Percentiles rank a stretch among this genome's conserved stretches.
Evolutionary conservation across 2,888 invertebrate genomes (phyloP).

Genomic region (Altica lythri): DNA sequence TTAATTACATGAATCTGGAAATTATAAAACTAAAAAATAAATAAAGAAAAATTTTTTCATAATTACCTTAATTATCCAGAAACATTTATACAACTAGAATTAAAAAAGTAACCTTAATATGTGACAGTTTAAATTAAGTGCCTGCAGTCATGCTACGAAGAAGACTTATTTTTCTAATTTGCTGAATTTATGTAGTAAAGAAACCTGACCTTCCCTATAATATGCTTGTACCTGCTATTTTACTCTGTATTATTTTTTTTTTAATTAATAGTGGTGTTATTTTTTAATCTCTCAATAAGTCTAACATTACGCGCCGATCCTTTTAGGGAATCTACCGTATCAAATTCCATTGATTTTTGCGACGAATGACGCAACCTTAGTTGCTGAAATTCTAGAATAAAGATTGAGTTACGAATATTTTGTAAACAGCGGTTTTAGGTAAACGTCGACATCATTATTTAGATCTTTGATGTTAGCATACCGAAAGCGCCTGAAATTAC

Average conservation of each 20-base stretch:
- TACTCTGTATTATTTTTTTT: not conserved
- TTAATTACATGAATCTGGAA: too few species aligned
- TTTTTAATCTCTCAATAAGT: constrained; percentile 10
- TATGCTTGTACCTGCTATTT: too few species aligned
- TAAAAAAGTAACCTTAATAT: too few species aligned
- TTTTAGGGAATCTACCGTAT: constrained; percentile 2
- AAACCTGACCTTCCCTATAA: constrained; percentile 1
- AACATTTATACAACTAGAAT: too few species aligned
- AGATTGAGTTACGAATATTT: constrained; percentile 24
- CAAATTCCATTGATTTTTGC: constrained; percentile 19
- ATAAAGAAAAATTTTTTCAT: too few species aligned
- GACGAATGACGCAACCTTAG: constrained; percentile 8
- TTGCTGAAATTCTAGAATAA: constrained; percentile 21
- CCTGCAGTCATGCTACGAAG: too few species aligned
- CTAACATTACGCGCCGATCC: not conserved
- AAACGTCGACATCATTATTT: constrained; percentile 19
- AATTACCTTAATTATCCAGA: too few species aligned
- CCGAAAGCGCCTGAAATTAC: constrained; percentile 15
- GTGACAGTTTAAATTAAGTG: too few species aligned
- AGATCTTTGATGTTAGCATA: constrained; percentile 15
- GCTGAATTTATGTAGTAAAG: too few species aligned
- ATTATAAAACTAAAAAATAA: too few species aligned
- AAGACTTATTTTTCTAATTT: too few species aligned
- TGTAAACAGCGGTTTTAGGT: constrained; percentile 22
- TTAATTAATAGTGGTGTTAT: constrained; percentile 8